Percentiles rank a stretch among this genome's conserved stretches.
phyloP scores from a whole-genome alignment of 1,140 invertebrate genomes.

The Bicyclus anynana region DNA sequence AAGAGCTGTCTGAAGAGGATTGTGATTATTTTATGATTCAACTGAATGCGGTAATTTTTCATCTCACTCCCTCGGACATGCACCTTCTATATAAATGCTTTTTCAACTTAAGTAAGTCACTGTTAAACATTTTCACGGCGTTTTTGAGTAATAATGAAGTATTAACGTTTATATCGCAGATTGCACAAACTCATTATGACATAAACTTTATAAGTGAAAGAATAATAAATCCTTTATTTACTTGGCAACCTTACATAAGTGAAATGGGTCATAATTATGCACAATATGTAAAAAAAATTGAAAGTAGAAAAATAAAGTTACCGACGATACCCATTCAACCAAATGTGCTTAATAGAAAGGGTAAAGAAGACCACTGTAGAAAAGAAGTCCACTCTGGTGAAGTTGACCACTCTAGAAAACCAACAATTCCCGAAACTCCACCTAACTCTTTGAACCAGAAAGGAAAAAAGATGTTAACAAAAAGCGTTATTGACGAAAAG shows the following conservation, averaged over 20 bases:
- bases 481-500: slow-evolving; percentile 56
- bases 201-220: slow-evolving; percentile 70
- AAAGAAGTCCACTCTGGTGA: too few relatives aligned
- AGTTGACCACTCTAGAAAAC: slow-evolving; percentile 3
- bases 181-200: slow-evolving; percentile 63
- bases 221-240: slow-evolving; percentile 64
- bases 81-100: slow-evolving; percentile 53
- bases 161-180: slow-evolving; percentile 46
- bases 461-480: slow-evolving; percentile 58
- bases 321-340: slow-evolving; percentile 57
- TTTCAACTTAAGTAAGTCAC: slow-evolving; percentile 59
- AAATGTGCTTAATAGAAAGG: slow-evolving; percentile 52
- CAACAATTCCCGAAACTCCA: slow-evolving; percentile 34
- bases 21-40: slow-evolving; percentile 56
- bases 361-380: slow-evolving; percentile 37
- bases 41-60: slow-evolving; percentile 52
- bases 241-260: slow-evolving; percentile 61
- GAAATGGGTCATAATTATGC: slow-evolving; percentile 64
- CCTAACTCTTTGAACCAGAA: slow-evolving; percentile 47
- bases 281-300: slow-evolving; percentile 55
- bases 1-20: slow-evolving; percentile 50
- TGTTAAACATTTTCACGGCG: slow-evolving; percentile 49
- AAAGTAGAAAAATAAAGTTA: slow-evolving; percentile 49
- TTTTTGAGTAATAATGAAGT: slow-evolving; percentile 59
- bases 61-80: slow-evolving; percentile 45